phyloP scores from a whole-genome alignment of 2,888 invertebrate species.

The Morpho deidamia region DNA sequence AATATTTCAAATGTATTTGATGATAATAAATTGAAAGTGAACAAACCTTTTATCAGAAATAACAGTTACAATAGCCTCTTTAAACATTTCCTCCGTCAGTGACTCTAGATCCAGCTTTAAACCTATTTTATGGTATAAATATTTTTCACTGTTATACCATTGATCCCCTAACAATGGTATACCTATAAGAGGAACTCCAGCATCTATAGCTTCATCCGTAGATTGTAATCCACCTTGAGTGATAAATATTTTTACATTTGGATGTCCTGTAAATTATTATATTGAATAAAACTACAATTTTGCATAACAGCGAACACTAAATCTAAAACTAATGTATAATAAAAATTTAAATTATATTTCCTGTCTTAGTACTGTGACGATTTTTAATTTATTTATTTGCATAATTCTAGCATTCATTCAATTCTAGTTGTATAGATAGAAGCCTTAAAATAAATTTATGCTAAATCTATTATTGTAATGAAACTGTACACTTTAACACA shows the following conservation, averaged over 20 bases:
- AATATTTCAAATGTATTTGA: too few species aligned
- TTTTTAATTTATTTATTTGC: too few species aligned
- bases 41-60: conserved; percentile 33
- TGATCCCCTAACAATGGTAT: conserved; percentile 58
- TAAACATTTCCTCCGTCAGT: conserved; percentile 33
- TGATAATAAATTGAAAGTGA: not conserved
- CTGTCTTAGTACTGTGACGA: too few species aligned
- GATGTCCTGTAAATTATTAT: conserved; percentile 39
- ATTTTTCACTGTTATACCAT: conserved; percentile 43
- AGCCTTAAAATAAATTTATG: too few species aligned
- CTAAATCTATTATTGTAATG: too few species aligned
- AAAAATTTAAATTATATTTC: too few species aligned
- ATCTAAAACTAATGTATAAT: too few species aligned
- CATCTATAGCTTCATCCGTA: conserved; percentile 47
- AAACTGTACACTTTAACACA: too few species aligned
- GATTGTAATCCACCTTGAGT: conserved; percentile 62
- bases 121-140: conserved; percentile 38
- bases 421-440: too few species aligned
- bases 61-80: conserved; percentile 30
- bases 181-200: conserved; percentile 49
- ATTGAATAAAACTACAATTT: not conserved
- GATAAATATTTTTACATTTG: conserved; percentile 53
- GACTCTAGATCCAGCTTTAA: conserved; percentile 35
- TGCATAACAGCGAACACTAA: too few species aligned
- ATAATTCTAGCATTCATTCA: too few species aligned